Evolutionary conservation across 1,140 invertebrate genomes (phyloP).

Genomic region (Diuraphis noxia): DNA sequence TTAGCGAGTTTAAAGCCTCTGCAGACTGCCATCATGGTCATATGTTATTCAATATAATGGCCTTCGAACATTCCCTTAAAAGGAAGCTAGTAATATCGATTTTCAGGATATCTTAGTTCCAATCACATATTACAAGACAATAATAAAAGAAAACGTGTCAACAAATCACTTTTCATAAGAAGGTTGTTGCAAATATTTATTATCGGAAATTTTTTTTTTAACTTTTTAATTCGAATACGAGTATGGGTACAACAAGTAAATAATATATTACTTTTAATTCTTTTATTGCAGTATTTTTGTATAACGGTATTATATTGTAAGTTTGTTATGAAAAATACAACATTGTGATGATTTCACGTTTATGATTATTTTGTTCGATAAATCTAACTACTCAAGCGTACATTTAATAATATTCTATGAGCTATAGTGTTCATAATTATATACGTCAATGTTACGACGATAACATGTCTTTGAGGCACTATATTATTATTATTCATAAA

Average conservation of each 20-base stretch:
- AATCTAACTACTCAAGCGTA: not conserved
- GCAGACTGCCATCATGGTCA: not conserved
- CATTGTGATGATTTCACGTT: not conserved
- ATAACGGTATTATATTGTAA: not conserved
- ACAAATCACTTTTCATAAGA: not conserved
- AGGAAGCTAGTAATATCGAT: not conserved
- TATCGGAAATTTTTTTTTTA: not conserved
- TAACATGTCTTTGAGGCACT: not conserved
- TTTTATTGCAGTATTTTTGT: not conserved
- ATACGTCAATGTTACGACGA: not conserved
- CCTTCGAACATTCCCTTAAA: not conserved
- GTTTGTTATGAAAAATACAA: not conserved
- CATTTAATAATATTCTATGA: not conserved
- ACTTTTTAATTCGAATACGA: not conserved
- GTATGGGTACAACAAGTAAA: not conserved
- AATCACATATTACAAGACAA: not conserved
- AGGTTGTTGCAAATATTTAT: not conserved
- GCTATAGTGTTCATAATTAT: not conserved
- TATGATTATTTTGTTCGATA: not conserved
- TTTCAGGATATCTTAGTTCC: not conserved
- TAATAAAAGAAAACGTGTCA: not conserved
- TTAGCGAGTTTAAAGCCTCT: not conserved
- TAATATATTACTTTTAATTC: not conserved
- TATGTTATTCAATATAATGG: not conserved
- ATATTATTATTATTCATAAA: not conserved